These are phyloP conservation scores for Orcinus orca DNA, from an alignment of 2,113 vertebrate species.

Conservation along the genomic window DNA sequence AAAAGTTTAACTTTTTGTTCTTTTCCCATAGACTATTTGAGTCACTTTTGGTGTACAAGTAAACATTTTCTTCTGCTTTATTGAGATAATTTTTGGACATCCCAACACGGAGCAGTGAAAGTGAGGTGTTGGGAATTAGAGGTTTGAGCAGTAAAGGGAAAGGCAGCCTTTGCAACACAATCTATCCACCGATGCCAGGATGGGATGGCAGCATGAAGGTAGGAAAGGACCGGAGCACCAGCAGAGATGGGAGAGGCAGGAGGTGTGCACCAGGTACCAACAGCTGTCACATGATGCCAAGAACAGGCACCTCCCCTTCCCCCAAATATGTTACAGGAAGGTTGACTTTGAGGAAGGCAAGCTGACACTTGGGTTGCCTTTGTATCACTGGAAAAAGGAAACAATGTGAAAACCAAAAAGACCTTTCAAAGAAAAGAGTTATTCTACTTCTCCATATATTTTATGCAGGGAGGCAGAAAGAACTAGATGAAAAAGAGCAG, in stretches of 20 bases:
- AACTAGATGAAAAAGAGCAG: constrained; percentile 62
- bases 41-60: not conserved
- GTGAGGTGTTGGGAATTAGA: not conserved
- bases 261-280: not conserved
- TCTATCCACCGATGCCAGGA: not conserved
- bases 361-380: not conserved
- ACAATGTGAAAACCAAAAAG: constrained; percentile 7
- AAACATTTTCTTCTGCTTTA: not conserved
- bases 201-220: not conserved
- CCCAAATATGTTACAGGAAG: not conserved
- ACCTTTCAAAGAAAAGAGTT: not conserved
- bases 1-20: not conserved
- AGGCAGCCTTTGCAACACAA: not conserved
- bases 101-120: not conserved
- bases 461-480: constrained; percentile 29
- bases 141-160: not conserved
- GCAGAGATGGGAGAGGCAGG: not conserved
- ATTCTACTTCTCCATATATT: constrained; percentile 23
- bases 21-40: not conserved
- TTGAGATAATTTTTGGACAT: not conserved
- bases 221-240: not conserved
- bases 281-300: not conserved
- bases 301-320: not conserved
- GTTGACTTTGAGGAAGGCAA: not conserved
- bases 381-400: not conserved